phyloP scores from a whole-genome alignment of 1,140 invertebrate species.

The Agraylea sexmaculata region DNA sequence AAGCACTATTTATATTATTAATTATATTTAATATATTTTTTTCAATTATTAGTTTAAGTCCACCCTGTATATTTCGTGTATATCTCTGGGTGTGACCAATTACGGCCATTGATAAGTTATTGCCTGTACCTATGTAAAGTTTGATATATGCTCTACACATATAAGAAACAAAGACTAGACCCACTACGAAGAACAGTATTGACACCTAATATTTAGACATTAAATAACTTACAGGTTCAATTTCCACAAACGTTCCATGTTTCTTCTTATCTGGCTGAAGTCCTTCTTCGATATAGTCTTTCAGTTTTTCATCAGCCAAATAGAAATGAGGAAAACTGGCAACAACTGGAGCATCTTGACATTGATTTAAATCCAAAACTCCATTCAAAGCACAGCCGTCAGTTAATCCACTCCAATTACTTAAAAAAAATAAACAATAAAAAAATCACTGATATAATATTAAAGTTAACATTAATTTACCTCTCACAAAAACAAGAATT shows the following conservation, averaged over 20 bases:
- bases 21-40: no score
- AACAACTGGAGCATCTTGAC: conserved; percentile 42
- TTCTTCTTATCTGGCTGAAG: conserved; percentile 41
- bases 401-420: conserved; percentile 34
- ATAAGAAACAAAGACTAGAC: no score
- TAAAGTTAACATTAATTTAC: neutral
- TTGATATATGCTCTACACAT: no score
- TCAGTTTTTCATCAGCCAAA: conserved; percentile 37
- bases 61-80: no score
- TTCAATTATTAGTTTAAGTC: no score
- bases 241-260: conserved; percentile 44
- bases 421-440: conserved; percentile 14
- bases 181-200: no score
- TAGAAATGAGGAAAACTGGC: conserved; percentile 52
- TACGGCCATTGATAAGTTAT: no score
- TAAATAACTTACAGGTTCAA: conserved; percentile 51
- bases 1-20: no score
- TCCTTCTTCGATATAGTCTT: conserved; percentile 39
- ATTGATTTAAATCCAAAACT: conserved; percentile 34
- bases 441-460: neutral
- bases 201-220: no score
- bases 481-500: conserved; percentile 39
- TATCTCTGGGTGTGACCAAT: no score
- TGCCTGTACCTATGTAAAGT: no score
- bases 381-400: conserved; percentile 38